Base-by-base conservation (phyloP, 2,113 vertebrate species). In the Circaetus cinerascens region DNA sequence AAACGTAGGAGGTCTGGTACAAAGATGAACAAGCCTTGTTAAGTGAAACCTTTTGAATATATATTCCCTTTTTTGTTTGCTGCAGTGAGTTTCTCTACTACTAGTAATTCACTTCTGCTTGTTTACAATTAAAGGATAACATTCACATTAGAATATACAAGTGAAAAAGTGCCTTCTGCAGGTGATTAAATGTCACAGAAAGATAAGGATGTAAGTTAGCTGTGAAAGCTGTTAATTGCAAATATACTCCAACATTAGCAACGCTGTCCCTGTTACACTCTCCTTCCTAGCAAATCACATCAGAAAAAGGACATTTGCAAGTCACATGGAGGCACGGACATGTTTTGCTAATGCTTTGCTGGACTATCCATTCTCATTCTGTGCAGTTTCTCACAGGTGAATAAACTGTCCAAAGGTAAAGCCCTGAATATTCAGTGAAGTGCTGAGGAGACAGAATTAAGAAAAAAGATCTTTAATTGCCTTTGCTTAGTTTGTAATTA, bases 121-220 rank as follows among this genome's bases (percentile, higher is more conserved):
- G 93, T 95, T 97, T 98, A 97, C 95, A 98, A 96, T 95, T 97
- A 97, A 96, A 95, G 90, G 80, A 93, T 95, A 97, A 93, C 92
- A 88, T 85, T 91, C 66, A 72, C 45, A 56, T 88, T 88, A 96
- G 91, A 92, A 94, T 86, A 95, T 59, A 91, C 77, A 96, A 75
- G 29, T 57, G 93, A 96, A 97, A 95, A 98, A 97, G 89, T 96
- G 79, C 62, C 82, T 98, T 88, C 74, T 93, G 85, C 48, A 89
- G 93, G 51, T 95, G 95, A 97, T 95, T 93, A 96, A 97, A 95
- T 66, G 53, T 75, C 81, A 95, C 29, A 57, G 86, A 72, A 80
- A 73, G 38, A 67, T 51, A 96, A 88, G 89, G 90, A 81, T 86
- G 30, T 30, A 82, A 80, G 76, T 67, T 93, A 95, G 85, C 83